Percentiles rank a stretch among this genome's conserved stretches.
Evolutionary conservation across 2,797 vertebrate species (phyloP).

Genomic region (Onychomys torridus): DNA sequence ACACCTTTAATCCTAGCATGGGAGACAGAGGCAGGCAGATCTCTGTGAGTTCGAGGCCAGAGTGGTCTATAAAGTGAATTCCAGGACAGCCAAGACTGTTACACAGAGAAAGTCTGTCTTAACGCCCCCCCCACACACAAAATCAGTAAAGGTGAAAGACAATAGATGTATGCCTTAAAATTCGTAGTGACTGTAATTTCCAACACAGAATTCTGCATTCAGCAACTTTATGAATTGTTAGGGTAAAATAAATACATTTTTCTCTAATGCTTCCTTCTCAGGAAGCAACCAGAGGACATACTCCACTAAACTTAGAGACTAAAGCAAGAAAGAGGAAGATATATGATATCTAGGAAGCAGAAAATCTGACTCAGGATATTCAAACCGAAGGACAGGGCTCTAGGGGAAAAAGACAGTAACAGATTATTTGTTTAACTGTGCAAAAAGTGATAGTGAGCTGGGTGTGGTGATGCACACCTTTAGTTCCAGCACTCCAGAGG

Average conservation of each 20-base stretch:
- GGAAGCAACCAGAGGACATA: slow-evolving; percentile 10
- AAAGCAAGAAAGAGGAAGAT: slow-evolving; percentile 25
- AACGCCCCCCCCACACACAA: not conserved
- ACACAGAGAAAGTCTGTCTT: too few species aligned
- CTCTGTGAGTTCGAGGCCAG: too few species aligned
- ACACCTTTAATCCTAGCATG: too few species aligned
- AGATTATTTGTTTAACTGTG: slow-evolving; percentile 18
- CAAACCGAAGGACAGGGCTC: not conserved
- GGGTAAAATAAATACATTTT: slow-evolving; percentile 40
- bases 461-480: not conserved
- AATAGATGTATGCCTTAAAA: not conserved
- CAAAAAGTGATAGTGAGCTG: not conserved
- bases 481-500: not conserved
- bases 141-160: not conserved
- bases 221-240: slow-evolving; percentile 1
- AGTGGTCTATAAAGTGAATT: too few species aligned
- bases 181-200: slow-evolving; percentile 26
- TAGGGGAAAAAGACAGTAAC: not conserved
- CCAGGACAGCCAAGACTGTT: too few species aligned
- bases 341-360: not conserved
- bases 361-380: not conserved
- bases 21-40: too few species aligned
- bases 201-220: not conserved
- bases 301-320: not conserved
- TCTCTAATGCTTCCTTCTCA: not conserved